Conservation (phyloP, 2,888 invertebrate genomes). For the Entomobrya proxima region DNA sequence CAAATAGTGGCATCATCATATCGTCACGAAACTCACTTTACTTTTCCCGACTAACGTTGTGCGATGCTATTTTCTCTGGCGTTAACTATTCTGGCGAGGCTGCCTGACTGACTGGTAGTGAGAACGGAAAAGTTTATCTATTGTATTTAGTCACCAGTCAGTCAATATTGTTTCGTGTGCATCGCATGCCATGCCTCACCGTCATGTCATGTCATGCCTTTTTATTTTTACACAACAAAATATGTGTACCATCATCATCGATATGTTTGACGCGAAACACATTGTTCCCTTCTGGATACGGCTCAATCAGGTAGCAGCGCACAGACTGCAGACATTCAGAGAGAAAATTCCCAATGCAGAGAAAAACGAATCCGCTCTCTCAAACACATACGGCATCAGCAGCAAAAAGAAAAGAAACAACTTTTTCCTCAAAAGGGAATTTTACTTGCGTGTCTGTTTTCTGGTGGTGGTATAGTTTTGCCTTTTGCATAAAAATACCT, state of each 20-base stretch:
- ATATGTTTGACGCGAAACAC: neutral
- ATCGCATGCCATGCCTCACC: slow-evolving; percentile 50
- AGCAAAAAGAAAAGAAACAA: slow-evolving; percentile 47
- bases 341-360: slow-evolving; percentile 39
- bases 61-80: neutral
- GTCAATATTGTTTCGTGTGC: slow-evolving; percentile 36
- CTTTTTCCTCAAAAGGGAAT: slow-evolving; percentile 46
- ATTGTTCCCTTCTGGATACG: slow-evolving; percentile 9
- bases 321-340: neutral
- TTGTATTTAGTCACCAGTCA: slow-evolving; percentile 53
- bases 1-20: neutral
- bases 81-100: neutral
- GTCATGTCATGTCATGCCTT: slow-evolving; percentile 62
- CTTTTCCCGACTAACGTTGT: too few relatives aligned
- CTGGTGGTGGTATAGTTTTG: slow-evolving; percentile 1
- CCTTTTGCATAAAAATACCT: slow-evolving; percentile 50
- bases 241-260: slow-evolving; percentile 21
- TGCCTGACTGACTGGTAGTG: neutral
- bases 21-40: slow-evolving; percentile 15
- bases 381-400: neutral
- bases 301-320: slow-evolving; percentile 50
- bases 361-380: neutral
- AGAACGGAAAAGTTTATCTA: slow-evolving; percentile 43
- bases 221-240: neutral
- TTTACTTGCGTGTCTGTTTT: slow-evolving; percentile 59